phyloP scores from a whole-genome alignment of 2,113 vertebrate species.

The Balaeniceps rex region DNA sequence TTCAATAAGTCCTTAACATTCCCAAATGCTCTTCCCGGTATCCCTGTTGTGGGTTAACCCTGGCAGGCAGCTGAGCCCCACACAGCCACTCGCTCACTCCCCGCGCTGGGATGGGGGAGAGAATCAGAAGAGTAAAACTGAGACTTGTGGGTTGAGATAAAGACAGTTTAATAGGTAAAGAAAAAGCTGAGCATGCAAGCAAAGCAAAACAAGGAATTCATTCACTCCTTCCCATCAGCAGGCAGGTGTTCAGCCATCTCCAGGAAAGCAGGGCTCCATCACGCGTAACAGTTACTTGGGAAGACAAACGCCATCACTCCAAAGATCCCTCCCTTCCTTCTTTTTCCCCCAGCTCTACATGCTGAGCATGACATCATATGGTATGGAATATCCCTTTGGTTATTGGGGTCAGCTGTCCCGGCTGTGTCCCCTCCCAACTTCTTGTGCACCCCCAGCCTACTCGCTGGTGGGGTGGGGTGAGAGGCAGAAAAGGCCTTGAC shows the following conservation, averaged over 20 bases:
- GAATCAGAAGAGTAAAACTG: not conserved
- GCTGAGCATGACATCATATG: not conserved
- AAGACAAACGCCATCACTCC: not conserved
- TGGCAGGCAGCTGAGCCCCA: not conserved
- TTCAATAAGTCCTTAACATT: not conserved
- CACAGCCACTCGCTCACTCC: rapidly evolving
- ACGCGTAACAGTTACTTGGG: rapidly evolving
- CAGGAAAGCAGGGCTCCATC: not conserved
- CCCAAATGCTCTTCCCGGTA: not conserved
- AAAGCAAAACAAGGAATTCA: not conserved
- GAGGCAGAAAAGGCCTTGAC: no score
- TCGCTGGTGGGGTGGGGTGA: not conserved
- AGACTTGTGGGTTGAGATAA: not conserved
- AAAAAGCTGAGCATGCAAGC: not conserved
- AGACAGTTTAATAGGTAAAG: not conserved
- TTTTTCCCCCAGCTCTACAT: not conserved
- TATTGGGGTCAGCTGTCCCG: not conserved
- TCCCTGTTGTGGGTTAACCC: not conserved
- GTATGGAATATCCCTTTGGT: no score
- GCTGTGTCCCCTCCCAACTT: not conserved
- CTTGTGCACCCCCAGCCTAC: not conserved
- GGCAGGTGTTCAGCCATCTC: not conserved
- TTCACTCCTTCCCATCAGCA: not conserved
- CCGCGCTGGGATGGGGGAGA: not conserved
- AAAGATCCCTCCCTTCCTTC: rapidly evolving